These are phyloP conservation scores for Catalaphyllia jardinei DNA, from an alignment of 64 coral and sea anemone species.

Conservation along the genomic window DNA sequence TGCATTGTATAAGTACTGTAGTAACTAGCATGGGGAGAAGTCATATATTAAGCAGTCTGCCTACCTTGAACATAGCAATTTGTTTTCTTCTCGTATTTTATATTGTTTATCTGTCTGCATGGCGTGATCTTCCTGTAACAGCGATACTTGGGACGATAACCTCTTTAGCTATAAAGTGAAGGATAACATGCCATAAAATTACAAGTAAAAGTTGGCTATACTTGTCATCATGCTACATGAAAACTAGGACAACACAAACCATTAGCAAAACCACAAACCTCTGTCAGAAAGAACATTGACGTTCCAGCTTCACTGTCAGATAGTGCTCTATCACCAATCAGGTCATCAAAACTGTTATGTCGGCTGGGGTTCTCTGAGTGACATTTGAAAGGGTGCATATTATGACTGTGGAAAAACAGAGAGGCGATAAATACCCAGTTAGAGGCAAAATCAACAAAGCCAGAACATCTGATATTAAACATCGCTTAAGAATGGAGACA, in stretches of 20 bases:
- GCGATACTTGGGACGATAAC: constrained; percentile 87
- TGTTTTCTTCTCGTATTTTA: constrained; percentile 85
- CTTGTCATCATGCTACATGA: no score
- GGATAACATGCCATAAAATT: no score
- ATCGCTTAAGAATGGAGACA: no score
- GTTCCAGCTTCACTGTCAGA: constrained; percentile 84
- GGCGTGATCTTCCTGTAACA: constrained; percentile 79
- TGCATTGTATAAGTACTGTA: background rate
- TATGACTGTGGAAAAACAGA: constrained; percentile 48
- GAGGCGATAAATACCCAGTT: background rate
- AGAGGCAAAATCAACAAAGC: no score
- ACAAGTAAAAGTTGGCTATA: no score
- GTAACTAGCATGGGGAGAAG: background rate
- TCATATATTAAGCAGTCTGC: background rate
- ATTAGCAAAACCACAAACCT: constrained; percentile 10
- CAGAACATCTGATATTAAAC: no score
- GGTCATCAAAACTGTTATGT: constrained; percentile 85
- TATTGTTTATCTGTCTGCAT: constrained; percentile 78
- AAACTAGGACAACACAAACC: no score
- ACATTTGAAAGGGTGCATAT: constrained; percentile 52
- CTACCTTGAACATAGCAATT: constrained; percentile 79
- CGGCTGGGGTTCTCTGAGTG: constrained; percentile 82
- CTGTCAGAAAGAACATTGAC: constrained; percentile 22
- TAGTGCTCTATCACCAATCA: constrained; percentile 47
- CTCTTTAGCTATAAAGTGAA: constrained; percentile 52